A percentile compares a stretch with the other conserved stretches of the same genome.
These are phyloP conservation scores for Dendrolimus pini DNA, from an alignment of 2,888 invertebrate species.

Conservation along the genomic window DNA sequence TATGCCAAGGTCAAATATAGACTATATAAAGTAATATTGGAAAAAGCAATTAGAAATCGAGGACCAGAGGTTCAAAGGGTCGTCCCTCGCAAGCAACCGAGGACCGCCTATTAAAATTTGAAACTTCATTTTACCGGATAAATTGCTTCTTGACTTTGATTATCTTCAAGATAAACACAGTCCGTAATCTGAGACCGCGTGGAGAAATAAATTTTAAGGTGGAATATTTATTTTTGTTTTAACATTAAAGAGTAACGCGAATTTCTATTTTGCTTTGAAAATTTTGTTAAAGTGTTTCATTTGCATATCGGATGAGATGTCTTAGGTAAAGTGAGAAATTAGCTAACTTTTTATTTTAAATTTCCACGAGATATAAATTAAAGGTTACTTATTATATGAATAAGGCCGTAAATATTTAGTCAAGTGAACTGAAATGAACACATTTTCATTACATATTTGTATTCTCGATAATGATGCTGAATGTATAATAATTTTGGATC, in stretches of 20 bases:
- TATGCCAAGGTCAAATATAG: no score
- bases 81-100: slow-evolving; percentile 43
- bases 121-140: slow-evolving; percentile 66
- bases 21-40: slow-evolving; percentile 32
- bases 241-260: background rate
- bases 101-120: slow-evolving; percentile 65
- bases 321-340: no score
- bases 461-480: no score
- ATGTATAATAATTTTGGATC: no score
- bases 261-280: background rate
- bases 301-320: background rate
- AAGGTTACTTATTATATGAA: no score
- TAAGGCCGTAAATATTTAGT: no score
- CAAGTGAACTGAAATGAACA: no score
- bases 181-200: slow-evolving; percentile 49
- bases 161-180: slow-evolving; percentile 60
- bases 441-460: no score
- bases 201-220: slow-evolving; percentile 48
- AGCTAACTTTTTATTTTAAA: no score
- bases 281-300: background rate
- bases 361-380: no score
- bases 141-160: slow-evolving; percentile 69
- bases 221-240: slow-evolving; percentile 14
- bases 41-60: slow-evolving; percentile 67
- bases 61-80: slow-evolving; percentile 58